Percentiles rank a stretch among this genome's conserved stretches.
Evolutionary conservation across 2,113 vertebrate genomes (phyloP).

Genomic region (Plecturocebus donacophilus): DNA sequence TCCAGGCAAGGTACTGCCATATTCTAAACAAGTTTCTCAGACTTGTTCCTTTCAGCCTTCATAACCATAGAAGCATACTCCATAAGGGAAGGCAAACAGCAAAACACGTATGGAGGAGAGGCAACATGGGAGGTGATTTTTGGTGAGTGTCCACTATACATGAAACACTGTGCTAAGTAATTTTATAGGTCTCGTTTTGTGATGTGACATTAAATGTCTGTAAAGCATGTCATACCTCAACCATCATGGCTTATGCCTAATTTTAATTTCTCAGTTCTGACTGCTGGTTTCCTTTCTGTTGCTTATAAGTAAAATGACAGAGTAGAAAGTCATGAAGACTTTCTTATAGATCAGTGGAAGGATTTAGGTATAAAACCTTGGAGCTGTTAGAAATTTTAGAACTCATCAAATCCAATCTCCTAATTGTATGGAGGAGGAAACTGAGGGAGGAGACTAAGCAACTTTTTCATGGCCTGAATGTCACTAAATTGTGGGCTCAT

Average conservation of each 20-base stretch:
- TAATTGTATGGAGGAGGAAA: not conserved
- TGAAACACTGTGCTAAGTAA: not conserved
- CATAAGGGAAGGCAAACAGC: not conserved
- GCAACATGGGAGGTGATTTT: not conserved
- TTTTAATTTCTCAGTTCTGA: not conserved
- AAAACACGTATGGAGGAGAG: not conserved
- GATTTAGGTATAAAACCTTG: not conserved
- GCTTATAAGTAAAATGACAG: not conserved
- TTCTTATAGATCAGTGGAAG: not conserved
- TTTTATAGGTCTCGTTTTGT: not conserved
- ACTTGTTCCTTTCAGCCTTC: slow-evolving; percentile 14
- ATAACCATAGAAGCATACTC: not conserved
- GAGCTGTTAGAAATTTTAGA: not conserved
- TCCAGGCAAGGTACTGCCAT: not conserved
- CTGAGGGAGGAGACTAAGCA: not conserved
- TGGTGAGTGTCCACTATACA: not conserved
- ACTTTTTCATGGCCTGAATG: not conserved
- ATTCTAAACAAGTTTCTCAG: not conserved
- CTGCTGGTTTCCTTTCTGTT: not conserved
- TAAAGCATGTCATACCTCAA: not conserved
- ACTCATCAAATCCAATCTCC: not conserved
- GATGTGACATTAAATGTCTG: not conserved
- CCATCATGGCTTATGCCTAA: not conserved
- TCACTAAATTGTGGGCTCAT: not conserved
- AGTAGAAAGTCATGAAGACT: not conserved